Base-by-base conservation (phyloP, 2,888 invertebrate species). In the Drosophila pseudotakahashii region DNA sequence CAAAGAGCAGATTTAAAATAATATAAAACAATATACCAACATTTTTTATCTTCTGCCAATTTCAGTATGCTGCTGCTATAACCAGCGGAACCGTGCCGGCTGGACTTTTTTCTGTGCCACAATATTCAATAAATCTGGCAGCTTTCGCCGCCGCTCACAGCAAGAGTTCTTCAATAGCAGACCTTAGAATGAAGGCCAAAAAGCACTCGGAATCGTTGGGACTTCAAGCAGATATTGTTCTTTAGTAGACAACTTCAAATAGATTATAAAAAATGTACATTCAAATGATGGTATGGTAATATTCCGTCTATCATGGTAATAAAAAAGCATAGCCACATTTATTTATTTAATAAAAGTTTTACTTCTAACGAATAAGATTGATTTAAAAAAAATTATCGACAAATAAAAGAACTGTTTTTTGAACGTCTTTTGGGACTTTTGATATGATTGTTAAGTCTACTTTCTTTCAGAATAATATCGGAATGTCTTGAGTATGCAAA, bases 151-250 rank as follows among this genome's bases (percentile, higher is more conserved):
- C 95, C n/a, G 96, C 96, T 14, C 95, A 96, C 70, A 96, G 96
- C 88, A 96, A 97, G 92, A 96, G 97, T 87, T 98, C 97, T 19
- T 98, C 98, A 91, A 98, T 98, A 91, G 98, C 98, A 0, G 98
- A 98, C 93, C 94, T 98, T 61, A 94, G 98, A 82, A 94, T 98
- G 77, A 98, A 98, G 92, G 98, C 98, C 19, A 95, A 97, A 90
- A 95, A 97, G 84, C 98, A 98, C 92, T 96, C 98, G 34, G 98
- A 98, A 81, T 97, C 98, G 0, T 93, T 98, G 57, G 97, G 92
- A 50, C 77, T 92, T 30, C 78, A 81, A 37, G 78, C 90, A 11
- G 91, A 91, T 50, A 50, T 87, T 58, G 81, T 84, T 77, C 81
- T 73, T 61, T 82, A 82, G 87, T 86, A 73, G 60, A 26, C 19